Evolutionary conservation across 2,888 invertebrate species (phyloP).

Genomic region (Drosophila histrio): DNA sequence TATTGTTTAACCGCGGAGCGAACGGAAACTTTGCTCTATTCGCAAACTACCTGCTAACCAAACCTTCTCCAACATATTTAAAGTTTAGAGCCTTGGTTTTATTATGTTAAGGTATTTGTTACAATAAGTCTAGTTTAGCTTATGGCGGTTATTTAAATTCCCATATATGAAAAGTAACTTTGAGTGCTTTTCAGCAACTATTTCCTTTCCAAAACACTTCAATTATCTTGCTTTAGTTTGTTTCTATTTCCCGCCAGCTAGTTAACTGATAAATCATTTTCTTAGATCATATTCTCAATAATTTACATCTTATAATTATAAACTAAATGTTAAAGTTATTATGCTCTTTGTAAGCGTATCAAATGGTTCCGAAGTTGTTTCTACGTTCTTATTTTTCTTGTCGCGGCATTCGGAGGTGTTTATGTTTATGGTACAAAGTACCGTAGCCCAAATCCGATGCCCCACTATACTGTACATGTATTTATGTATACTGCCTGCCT

Average conservation of each 20-base stretch:
- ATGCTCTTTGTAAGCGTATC: conserved; percentile 17
- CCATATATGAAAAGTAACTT: not conserved
- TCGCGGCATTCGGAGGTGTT: conserved; percentile 61
- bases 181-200: too few relatives aligned
- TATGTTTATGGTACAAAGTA: conserved; percentile 66
- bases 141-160: not conserved
- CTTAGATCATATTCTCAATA: not conserved
- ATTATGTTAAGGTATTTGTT: too few relatives aligned
- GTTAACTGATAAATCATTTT: not conserved
- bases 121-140: too few relatives aligned
- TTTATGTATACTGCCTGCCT: conserved; percentile 11
- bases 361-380: conserved; percentile 12
- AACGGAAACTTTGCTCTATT: too few relatives aligned
- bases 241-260: not conserved
- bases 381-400: conserved; percentile 29
- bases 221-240: not conserved
- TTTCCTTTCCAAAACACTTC: too few relatives aligned
- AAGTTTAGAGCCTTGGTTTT: too few relatives aligned
- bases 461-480: not conserved
- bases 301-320: not conserved
- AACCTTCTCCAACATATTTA: too few relatives aligned
- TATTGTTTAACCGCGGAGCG: too few relatives aligned
- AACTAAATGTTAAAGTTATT: not conserved
- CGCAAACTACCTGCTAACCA: too few relatives aligned
- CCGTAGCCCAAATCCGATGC: conserved; percentile 18